Evolutionary conservation across 2,797 vertebrate genomes (phyloP).

Genomic region (Cyprinella venusta): DNA sequence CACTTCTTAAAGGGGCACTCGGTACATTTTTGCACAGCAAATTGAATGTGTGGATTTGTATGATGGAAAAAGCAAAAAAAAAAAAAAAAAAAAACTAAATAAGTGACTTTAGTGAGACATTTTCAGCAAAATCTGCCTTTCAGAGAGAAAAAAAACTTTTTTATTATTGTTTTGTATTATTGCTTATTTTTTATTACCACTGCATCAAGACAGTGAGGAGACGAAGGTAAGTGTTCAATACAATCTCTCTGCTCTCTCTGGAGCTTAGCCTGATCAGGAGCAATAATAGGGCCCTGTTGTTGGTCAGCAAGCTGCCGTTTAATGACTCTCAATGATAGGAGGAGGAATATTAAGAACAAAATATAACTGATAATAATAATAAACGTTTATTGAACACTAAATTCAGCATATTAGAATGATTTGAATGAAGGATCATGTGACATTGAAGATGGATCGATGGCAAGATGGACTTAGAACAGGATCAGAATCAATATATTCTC

Average conservation of each 20-base stretch:
- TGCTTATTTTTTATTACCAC: not conserved
- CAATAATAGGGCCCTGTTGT: not conserved
- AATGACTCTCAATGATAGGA: constrained; percentile 39
- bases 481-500: not conserved
- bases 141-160: not conserved
- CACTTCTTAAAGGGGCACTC: not conserved
- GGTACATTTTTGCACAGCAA: not conserved
- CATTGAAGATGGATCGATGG: not conserved
- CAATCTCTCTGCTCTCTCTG: constrained; percentile 5
- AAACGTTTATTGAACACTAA: not conserved
- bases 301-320: constrained; percentile 2
- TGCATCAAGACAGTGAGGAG: not conserved
- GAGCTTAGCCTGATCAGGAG: not conserved
- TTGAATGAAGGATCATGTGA: not conserved
- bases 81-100: not conserved
- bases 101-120: not conserved
- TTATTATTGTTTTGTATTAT: too few relatives aligned
- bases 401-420: too few relatives aligned
- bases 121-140: not conserved
- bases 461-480: not conserved
- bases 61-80: not conserved
- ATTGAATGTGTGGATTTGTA: not conserved
- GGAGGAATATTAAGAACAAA: not conserved
- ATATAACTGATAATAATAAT: not conserved
- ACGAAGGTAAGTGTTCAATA: not conserved